Percentiles rank a stretch among this genome's conserved stretches.
These are phyloP conservation scores for Odocoileus hemionus DNA, from an alignment of 2,113 vertebrate genomes.

Conservation along the genomic window DNA sequence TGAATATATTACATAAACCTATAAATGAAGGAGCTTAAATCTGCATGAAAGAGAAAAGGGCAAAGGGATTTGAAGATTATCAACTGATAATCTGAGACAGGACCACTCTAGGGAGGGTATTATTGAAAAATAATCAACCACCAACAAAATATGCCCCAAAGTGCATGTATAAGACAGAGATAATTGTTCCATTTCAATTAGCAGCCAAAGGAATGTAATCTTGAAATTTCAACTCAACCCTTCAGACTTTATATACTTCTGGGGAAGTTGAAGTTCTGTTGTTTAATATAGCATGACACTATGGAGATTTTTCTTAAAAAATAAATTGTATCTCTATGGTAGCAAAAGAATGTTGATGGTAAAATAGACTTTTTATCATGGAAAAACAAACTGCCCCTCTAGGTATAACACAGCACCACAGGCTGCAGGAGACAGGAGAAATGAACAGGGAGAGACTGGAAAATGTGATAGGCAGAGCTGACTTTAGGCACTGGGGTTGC, in stretches of 20 bases:
- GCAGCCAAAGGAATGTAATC: not conserved
- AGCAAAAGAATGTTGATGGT: not conserved
- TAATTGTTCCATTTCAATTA: conserved; percentile 31
- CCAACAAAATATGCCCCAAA: not conserved
- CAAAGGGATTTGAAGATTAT: conserved; percentile 40
- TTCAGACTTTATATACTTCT: conserved; percentile 33
- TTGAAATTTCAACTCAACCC: not conserved
- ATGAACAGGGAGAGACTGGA: conserved; percentile 28
- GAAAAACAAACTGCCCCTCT: conserved; percentile 60
- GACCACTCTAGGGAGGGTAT: not conserved
- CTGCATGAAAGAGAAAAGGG: not conserved
- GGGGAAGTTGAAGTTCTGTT: not conserved
- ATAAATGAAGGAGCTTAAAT: conserved; percentile 43
- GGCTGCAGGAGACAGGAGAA: not conserved
- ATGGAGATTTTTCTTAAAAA: conserved; percentile 46
- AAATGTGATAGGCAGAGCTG: conserved; percentile 57
- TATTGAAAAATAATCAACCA: conserved; percentile 27
- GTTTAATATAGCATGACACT: not conserved
- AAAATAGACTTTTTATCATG: conserved; percentile 43
- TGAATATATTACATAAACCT: not conserved
- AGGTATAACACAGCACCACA: conserved; percentile 22
- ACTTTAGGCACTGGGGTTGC: conserved; percentile 58
- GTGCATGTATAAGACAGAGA: not conserved
- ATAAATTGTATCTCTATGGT: conserved; percentile 23
- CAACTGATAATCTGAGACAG: conserved; percentile 8